Evolutionary conservation across 2,113 vertebrate species (phyloP), one percentile per base, ranked within the genome.

Genomic region (Coreoperca whiteheadi): DNA sequence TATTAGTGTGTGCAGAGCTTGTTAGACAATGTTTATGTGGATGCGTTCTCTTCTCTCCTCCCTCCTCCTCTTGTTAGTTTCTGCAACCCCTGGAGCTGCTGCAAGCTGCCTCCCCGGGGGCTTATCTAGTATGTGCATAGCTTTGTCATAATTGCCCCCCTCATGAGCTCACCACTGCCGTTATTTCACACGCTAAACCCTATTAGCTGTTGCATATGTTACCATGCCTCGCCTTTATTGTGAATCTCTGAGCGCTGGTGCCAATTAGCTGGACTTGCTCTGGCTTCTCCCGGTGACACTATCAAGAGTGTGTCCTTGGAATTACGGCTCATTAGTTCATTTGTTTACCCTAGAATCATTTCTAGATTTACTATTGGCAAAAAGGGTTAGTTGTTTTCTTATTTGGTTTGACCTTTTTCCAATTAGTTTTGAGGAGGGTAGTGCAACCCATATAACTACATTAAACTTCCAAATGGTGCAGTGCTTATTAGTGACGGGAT

Each of bases 91-190:
- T 54, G 72, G 82, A 82, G 93, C 86, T 85, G 83, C 77, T 56
- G 83, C 43, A 10, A 64, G 50, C 81, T 43, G 59, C 81, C 80
- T 88, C 90, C 91, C 89, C 32, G 10, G 92, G 89, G 93, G 90
- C 85, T 86, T 54, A 92, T 93, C 89, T 77, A 34, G 89, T 88
- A 91, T 85, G 85, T 91, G 90, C 86, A 90, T 81, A 84, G 89
- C 91, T 90, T 91, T 91, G 88, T 92, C 91, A 87, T 92, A 91
- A 95, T 93, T 92, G 91, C 92, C 89, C 88, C 85, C 92, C 91
- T 92, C 91, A 87, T 91, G 93, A 93, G 91, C 89, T 86, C 90
- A 87, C 85, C 83, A 53, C 72, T 61, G 84, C 81, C 37, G 83
- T 88, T 92, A 88, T 90, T 90, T 87, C 89, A 77, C 86, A 85